Evolutionary conservation across 2,888 invertebrate genomes (phyloP).

Genomic region (Sphecodes monilicornis): DNA sequence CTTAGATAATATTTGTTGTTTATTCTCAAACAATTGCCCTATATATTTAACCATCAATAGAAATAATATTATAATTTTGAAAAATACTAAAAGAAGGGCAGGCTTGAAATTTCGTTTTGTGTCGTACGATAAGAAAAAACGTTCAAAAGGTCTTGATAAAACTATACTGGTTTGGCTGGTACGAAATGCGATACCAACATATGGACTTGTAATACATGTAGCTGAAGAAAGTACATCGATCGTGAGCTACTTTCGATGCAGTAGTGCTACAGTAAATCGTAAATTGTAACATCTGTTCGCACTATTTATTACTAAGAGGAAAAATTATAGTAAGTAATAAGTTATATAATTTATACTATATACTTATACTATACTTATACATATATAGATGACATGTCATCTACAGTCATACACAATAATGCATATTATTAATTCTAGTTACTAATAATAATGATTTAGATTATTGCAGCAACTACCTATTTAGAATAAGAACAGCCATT

Average conservation of each 20-base stretch:
- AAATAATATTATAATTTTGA: neutral
- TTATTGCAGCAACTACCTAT: neutral
- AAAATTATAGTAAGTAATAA: slow-evolving; percentile 21
- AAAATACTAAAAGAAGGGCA: neutral
- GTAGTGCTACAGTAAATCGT: slow-evolving; percentile 11
- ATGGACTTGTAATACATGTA: slow-evolving; percentile 1
- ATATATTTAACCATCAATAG: too few species aligned
- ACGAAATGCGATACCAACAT: slow-evolving; percentile 22
- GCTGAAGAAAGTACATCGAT: slow-evolving; percentile 40
- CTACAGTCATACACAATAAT: too few species aligned
- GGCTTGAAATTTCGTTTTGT: neutral
- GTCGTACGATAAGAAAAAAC: slow-evolving; percentile 36
- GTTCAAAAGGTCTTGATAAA: slow-evolving; percentile 54
- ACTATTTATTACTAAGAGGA: neutral
- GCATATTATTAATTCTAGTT: neutral
- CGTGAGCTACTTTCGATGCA: slow-evolving; percentile 42
- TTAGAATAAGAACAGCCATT: neutral
- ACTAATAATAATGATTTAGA: neutral
- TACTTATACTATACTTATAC: too few species aligned
- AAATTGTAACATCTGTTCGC: slow-evolving; percentile 25
- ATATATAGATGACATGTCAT: too few species aligned
- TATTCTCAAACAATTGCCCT: too few species aligned
- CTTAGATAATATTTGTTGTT: too few species aligned
- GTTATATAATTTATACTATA: too few species aligned
- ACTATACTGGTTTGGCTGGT: slow-evolving; percentile 37